A percentile compares a stretch with the other conserved stretches of the same genome.
phyloP scores from a whole-genome alignment of 1,140 invertebrate genomes.

The Psix sp. region DNA sequence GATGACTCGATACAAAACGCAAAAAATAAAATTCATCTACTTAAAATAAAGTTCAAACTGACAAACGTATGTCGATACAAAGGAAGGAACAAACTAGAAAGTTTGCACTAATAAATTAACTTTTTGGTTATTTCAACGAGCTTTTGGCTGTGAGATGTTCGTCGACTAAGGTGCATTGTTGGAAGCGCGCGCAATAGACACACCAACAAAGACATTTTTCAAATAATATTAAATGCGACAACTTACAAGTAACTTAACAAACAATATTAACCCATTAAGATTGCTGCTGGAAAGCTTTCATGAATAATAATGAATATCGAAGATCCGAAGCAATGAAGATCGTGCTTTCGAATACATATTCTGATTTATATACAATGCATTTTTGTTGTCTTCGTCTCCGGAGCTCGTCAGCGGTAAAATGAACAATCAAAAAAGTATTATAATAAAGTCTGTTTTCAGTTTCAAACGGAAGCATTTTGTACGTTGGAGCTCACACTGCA shows the following conservation, averaged over 20 bases:
- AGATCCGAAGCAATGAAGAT: slow-evolving; percentile 8
- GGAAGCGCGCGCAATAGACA: too few species aligned
- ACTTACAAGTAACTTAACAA: slow-evolving; percentile 17
- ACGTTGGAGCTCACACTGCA: background rate
- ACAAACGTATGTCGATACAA: too few species aligned
- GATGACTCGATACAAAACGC: too few species aligned
- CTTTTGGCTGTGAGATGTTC: too few species aligned
- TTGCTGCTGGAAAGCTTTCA: slow-evolving; percentile 10
- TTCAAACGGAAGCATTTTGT: slow-evolving; percentile 9
- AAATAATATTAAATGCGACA: slow-evolving; percentile 21
- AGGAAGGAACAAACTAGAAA: too few species aligned
- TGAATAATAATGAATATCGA: slow-evolving; percentile 6
- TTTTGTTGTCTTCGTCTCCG: background rate
- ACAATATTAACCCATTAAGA: slow-evolving; percentile 8
- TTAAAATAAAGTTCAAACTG: too few species aligned
- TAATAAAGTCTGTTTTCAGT: background rate
- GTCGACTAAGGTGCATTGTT: too few species aligned
- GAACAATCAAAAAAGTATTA: background rate
- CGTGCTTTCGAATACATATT: slow-evolving; percentile 7
- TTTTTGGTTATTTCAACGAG: too few species aligned
- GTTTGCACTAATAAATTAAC: too few species aligned
- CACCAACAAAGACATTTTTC: too few species aligned
- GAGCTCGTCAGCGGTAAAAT: slow-evolving; percentile 5
- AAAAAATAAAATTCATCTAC: too few species aligned
- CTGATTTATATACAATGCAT: slow-evolving; percentile 12